phyloP scores from a whole-genome alignment of 2,888 invertebrate species.

The Chrysolina oricalcia region DNA sequence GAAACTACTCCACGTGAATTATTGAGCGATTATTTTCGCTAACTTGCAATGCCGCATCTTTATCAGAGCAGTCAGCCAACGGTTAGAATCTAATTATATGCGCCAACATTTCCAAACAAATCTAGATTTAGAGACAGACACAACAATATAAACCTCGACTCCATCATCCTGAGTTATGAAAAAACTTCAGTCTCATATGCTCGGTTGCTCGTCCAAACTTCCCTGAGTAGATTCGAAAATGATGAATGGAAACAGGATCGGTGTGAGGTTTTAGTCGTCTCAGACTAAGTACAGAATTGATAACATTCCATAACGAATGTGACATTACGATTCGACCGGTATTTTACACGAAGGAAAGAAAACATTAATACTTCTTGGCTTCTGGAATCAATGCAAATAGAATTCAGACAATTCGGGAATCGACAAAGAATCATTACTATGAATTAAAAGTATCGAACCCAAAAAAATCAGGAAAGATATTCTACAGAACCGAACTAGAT shows the following conservation, averaged over 20 bases:
- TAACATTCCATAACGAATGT: too few species aligned
- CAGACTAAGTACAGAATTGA: not conserved
- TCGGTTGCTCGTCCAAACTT: slow-evolving; percentile 14
- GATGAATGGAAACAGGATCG: not conserved
- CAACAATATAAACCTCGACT: slow-evolving; percentile 12
- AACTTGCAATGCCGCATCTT: not conserved
- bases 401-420: too few species aligned
- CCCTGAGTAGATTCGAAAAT: not conserved
- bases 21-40: not conserved
- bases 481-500: too few species aligned
- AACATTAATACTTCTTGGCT: too few species aligned
- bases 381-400: too few species aligned
- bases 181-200: slow-evolving; percentile 14
- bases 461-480: too few species aligned
- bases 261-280: not conserved
- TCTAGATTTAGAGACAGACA: slow-evolving; percentile 11
- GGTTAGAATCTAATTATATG: not conserved
- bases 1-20: not conserved
- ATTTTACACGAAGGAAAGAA: too few species aligned
- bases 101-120: slow-evolving; percentile 18
- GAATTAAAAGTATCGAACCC: too few species aligned
- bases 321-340: too few species aligned
- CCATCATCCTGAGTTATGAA: slow-evolving; percentile 15
- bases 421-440: too few species aligned
- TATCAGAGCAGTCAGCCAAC: not conserved